Evolutionary conservation across 2,888 invertebrate species (phyloP).

Genomic region (Apamea monoglypha): DNA sequence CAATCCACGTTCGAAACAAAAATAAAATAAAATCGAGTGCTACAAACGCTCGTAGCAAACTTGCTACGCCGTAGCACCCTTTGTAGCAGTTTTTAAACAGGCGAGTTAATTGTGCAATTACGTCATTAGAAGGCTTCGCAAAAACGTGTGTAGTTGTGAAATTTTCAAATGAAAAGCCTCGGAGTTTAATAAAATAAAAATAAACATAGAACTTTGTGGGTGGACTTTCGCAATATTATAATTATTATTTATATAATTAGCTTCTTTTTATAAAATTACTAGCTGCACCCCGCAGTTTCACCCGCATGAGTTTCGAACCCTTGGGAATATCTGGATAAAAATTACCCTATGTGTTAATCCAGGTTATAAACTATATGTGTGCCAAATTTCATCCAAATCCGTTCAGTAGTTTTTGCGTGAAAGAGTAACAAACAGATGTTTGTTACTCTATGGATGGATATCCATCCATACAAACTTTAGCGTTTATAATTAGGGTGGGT

Average conservation of each 20-base stretch:
- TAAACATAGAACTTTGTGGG: neutral
- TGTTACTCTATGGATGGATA: no score
- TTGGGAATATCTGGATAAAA: no score
- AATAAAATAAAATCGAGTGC: constrained; percentile 26
- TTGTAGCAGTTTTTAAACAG: constrained; percentile 54
- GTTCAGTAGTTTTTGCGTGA: no score
- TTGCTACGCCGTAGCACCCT: constrained; percentile 60
- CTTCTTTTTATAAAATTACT: no score
- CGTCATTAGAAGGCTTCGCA: constrained; percentile 41
- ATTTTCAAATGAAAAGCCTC: constrained; percentile 19
- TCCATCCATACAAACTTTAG: no score
- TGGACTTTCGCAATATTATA: neutral
- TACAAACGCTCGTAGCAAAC: constrained; percentile 40
- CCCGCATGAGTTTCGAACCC: no score
- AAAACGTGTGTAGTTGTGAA: constrained; percentile 45
- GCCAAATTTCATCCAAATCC: no score
- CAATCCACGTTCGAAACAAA: neutral
- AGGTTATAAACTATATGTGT: no score
- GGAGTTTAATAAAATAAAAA: constrained; percentile 10
- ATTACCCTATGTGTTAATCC: no score
- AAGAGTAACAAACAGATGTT: no score
- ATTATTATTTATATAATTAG: neutral
- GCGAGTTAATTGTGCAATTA: constrained; percentile 50
- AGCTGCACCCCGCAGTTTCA: no score
- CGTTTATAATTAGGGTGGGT: no score